Evolutionary conservation across 1,140 invertebrate species (phyloP).

Genomic region (Littorina saxatilis): DNA sequence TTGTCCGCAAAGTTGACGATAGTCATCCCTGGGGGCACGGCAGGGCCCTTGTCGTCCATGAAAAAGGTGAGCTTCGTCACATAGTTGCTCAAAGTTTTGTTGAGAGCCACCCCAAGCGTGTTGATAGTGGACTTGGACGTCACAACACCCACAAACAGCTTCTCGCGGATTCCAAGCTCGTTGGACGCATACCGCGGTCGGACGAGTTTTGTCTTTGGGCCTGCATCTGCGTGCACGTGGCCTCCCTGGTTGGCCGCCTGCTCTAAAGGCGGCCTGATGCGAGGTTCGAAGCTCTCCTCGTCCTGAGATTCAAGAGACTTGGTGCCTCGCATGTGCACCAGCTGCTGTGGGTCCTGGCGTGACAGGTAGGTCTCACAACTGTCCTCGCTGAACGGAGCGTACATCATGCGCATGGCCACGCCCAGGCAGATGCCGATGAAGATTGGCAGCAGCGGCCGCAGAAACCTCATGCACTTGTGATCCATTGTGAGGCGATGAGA

Average conservation of each 20-base stretch:
- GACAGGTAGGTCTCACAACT: slow-evolving; percentile 58
- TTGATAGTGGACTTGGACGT: slow-evolving; percentile 84
- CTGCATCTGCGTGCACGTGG: not conserved
- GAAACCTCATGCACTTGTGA: slow-evolving; percentile 17
- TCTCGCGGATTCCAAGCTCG: slow-evolving; percentile 92
- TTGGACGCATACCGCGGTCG: slow-evolving; percentile 94
- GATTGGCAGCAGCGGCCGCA: slow-evolving; percentile 54
- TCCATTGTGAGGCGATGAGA: slow-evolving; percentile 36
- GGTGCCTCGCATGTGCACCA: slow-evolving; percentile 55
- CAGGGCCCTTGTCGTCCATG: slow-evolving; percentile 82
- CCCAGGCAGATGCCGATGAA: slow-evolving; percentile 68
- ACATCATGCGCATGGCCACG: slow-evolving; percentile 68
- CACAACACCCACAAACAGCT: slow-evolving; percentile 90
- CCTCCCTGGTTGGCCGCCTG: slow-evolving; percentile 19
- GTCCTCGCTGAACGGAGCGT: slow-evolving; percentile 70
- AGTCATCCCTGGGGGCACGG: slow-evolving; percentile 58
- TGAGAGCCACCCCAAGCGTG: slow-evolving; percentile 84
- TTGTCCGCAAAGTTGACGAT: slow-evolving; percentile 73
- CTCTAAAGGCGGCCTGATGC: slow-evolving; percentile 35
- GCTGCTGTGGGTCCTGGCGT: slow-evolving; percentile 51
- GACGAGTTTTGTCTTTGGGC: slow-evolving; percentile 61
- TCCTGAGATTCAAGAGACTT: slow-evolving; percentile 46
- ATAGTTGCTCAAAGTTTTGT: slow-evolving; percentile 86
- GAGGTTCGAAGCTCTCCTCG: slow-evolving; percentile 47
- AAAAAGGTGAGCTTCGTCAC: slow-evolving; percentile 87